Percentiles rank a stretch among this genome's conserved stretches.
These are phyloP conservation scores for Felis chaus DNA, from an alignment of 2,113 vertebrate species.

Conservation along the genomic window DNA sequence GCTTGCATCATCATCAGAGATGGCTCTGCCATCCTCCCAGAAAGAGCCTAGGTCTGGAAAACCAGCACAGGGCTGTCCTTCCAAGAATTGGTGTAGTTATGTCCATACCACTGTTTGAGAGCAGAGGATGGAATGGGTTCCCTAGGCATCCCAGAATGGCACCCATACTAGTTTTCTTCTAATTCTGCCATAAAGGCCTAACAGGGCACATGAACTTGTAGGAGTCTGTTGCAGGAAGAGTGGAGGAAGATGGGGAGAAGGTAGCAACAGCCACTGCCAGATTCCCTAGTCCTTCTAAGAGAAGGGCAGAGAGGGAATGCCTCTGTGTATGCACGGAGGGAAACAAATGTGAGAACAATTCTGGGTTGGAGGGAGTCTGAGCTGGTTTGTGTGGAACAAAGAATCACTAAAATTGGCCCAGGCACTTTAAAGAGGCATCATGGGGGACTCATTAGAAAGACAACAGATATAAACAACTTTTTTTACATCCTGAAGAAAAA, in stretches of 20 bases:
- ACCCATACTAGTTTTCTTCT: background rate
- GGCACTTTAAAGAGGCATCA: background rate
- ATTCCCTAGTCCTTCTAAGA: background rate
- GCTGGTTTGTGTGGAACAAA: background rate
- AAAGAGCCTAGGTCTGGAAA: slow-evolving; percentile 42
- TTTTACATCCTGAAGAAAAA: slow-evolving; percentile 10
- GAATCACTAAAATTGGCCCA: background rate
- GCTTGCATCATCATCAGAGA: background rate
- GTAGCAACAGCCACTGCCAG: background rate
- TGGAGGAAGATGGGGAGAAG: background rate
- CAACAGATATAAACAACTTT: background rate
- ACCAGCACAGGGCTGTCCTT: background rate
- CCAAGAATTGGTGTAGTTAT: background rate
- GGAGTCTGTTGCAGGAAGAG: background rate
- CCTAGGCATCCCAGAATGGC: background rate
- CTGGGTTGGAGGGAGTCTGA: background rate
- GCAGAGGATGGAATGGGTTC: background rate
- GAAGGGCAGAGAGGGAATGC: background rate
- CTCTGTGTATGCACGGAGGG: background rate
- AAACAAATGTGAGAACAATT: background rate
- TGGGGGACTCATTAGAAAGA: background rate
- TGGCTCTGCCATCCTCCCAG: background rate
- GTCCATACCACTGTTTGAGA: background rate
- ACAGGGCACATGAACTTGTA: background rate
- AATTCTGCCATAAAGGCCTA: background rate